phyloP scores from a whole-genome alignment of 1,140 invertebrate species.

The Zeugodacus cucurbitae region DNA sequence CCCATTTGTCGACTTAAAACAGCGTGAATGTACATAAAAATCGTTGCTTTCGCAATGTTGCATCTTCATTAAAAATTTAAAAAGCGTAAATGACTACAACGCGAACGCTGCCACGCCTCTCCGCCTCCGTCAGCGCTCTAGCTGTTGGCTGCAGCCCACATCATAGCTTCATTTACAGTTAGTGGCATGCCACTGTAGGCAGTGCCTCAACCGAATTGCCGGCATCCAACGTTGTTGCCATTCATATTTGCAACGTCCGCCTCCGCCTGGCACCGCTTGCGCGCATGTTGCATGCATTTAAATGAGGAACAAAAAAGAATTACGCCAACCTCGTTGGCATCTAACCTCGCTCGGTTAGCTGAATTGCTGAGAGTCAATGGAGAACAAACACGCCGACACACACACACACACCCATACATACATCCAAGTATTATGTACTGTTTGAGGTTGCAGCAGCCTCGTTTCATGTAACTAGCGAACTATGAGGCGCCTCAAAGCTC shows the following conservation, averaged over 20 bases:
- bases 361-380: conserved; percentile 1
- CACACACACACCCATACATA: neutral
- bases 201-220: neutral
- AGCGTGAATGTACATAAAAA: neutral
- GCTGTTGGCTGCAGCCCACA: neutral
- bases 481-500: neutral
- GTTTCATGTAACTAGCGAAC: neutral
- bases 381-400: neutral
- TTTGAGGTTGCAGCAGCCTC: neutral
- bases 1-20: conserved; percentile 12
- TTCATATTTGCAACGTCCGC: neutral
- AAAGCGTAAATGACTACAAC: conserved; percentile 42
- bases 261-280: neutral
- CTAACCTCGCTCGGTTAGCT: conserved; percentile 26
- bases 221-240: conserved; percentile 5
- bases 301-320: neutral
- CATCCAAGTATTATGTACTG: neutral
- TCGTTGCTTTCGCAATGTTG: conserved; percentile 8
- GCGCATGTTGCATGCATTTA: neutral
- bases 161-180: neutral
- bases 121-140: neutral
- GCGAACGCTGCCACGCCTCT: neutral
- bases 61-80: conserved; percentile 54
- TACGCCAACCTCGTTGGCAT: neutral
- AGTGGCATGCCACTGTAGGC: neutral